Conservation (phyloP, 2,888 invertebrate species). For the Noctua pronuba region DNA sequence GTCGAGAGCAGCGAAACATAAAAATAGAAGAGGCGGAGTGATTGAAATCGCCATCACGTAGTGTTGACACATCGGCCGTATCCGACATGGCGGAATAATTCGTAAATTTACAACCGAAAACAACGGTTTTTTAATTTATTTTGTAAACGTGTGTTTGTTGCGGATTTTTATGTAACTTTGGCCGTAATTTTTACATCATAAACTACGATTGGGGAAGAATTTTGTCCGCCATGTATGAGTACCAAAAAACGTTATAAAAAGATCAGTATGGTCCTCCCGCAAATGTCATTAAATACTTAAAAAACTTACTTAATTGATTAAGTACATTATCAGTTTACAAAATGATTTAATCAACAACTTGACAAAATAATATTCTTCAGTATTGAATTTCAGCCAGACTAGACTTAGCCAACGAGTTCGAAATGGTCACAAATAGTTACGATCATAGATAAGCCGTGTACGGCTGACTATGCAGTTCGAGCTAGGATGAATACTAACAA, state of each 20-base stretch:
- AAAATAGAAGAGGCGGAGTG: slow-evolving; percentile 73
- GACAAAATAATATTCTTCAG: not conserved
- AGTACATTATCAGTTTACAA: too few species aligned
- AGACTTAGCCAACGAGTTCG: not conserved
- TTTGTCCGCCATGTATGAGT: not conserved
- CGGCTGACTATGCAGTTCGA: slow-evolving; percentile 27
- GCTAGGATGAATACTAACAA: slow-evolving; percentile 38
- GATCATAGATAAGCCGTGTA: slow-evolving; percentile 42
- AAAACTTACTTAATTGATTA: not conserved
- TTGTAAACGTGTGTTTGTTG: slow-evolving; percentile 52
- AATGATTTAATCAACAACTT: not conserved
- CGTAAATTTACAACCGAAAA: slow-evolving; percentile 72
- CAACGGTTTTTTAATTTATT: slow-evolving; percentile 24
- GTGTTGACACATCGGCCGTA: slow-evolving; percentile 79
- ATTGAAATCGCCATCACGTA: slow-evolving; percentile 82
- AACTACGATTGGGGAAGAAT: not conserved
- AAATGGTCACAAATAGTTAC: slow-evolving; percentile 21
- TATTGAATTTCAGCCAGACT: not conserved
- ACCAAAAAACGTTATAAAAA: not conserved
- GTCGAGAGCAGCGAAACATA: slow-evolving; percentile 72
- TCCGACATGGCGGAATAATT: slow-evolving; percentile 74
- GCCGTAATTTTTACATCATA: not conserved
- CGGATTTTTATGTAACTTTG: slow-evolving; percentile 1
- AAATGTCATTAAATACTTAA: not conserved
- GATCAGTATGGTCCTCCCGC: not conserved